Evolutionary conservation across 2,797 vertebrate species (phyloP).

Genomic region (Tenualosa thibaudeaui): DNA sequence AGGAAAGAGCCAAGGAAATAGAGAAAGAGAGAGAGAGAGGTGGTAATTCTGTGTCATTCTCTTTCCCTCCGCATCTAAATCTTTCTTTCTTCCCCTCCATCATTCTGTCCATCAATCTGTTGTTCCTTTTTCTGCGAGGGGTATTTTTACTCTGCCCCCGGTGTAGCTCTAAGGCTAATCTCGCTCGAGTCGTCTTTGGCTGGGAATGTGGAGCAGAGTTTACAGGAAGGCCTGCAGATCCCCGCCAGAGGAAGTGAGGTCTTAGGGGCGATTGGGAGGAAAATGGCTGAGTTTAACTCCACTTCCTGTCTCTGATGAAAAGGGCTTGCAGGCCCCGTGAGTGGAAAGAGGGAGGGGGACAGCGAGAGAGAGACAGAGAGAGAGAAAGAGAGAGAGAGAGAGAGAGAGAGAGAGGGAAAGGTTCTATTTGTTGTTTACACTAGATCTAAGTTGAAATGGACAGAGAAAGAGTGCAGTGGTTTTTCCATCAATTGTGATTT

Average conservation of each 20-base stretch:
- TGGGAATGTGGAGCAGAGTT: constrained; percentile 9
- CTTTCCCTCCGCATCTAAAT: background rate
- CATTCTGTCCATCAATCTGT: constrained; percentile 8
- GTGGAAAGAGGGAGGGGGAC: background rate
- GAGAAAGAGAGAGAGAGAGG: background rate
- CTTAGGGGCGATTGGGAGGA: constrained; percentile 24
- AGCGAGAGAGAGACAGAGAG: constrained; percentile 6
- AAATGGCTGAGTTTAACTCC: constrained; percentile 18
- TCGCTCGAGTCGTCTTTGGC: background rate
- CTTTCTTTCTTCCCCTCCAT: constrained; percentile 26
- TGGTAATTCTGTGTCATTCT: background rate
- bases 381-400: constrained; percentile 4
- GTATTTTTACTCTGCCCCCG: constrained; percentile 5
- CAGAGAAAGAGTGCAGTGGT: too few species aligned
- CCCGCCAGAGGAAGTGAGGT: constrained; percentile 17
- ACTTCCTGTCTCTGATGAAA: constrained; percentile 22
- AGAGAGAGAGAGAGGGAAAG: background rate
- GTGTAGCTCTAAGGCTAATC: background rate
- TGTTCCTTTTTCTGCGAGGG: constrained; percentile 22
- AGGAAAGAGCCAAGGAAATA: background rate
- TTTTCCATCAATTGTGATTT: too few species aligned
- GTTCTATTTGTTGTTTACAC: too few species aligned
- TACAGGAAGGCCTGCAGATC: constrained; percentile 22
- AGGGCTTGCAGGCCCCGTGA: background rate
- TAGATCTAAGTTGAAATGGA: too few species aligned